phyloP scores from a whole-genome alignment of 2,113 vertebrate species.

The Heterochromis multidens region DNA sequence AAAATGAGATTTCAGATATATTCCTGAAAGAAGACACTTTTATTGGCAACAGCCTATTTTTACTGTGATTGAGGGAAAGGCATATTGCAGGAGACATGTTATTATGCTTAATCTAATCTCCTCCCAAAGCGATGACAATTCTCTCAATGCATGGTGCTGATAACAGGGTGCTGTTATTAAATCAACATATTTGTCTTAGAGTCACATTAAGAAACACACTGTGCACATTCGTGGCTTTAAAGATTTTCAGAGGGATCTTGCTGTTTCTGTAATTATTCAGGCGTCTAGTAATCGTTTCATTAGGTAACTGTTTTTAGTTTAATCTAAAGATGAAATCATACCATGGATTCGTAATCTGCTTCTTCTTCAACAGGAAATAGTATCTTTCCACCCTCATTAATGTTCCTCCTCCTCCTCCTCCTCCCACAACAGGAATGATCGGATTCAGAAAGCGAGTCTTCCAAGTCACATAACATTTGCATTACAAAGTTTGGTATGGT shows the following conservation, averaged over 20 bases:
- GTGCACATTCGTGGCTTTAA: not conserved
- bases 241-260: not conserved
- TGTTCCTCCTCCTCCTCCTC: no score
- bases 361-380: not conserved
- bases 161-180: not conserved
- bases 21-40: not conserved
- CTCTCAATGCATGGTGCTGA: no score
- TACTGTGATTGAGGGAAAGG: not conserved
- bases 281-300: slow-evolving; percentile 18
- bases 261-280: not conserved
- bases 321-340: not conserved
- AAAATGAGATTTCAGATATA: not conserved
- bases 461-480: not conserved
- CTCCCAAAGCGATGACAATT: slow-evolving; percentile 2
- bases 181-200: slow-evolving; percentile 4
- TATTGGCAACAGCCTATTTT: not conserved
- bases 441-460: not conserved
- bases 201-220: not conserved
- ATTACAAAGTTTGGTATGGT: not conserved
- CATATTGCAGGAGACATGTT: not conserved
- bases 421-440: not conserved
- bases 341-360: not conserved
- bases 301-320: not conserved
- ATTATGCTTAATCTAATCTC: slow-evolving; percentile 4
- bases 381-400: not conserved